Evolutionary conservation across 2,888 invertebrate genomes (phyloP), one percentile per base, ranked within the genome.

Genomic region (Patella ulyssiponensis): DNA sequence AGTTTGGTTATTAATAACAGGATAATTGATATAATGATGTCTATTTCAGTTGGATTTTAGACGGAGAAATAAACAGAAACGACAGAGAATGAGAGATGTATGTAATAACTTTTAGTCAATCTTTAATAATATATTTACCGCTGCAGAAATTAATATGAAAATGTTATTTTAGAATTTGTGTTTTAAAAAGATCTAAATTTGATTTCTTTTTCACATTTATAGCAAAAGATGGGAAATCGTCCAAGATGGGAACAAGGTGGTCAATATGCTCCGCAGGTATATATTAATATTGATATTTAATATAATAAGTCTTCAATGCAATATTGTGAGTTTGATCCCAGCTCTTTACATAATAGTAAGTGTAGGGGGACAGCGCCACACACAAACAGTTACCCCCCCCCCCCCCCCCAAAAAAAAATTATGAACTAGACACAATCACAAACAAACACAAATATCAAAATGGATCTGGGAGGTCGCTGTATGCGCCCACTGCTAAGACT

Each of bases 191-290:
- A 64, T n/a, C 56, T 17, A 56, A 15, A 56, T 56, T 56, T 56
- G 56, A 56, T n/a, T 20, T 23, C 58, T 53, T 51, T 53, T 72
- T 71, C 74, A 33, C 76, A n/a, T 70, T 76, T 79, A 17, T 78
- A 86, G 85, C 81, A 83, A 77, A 79, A 79, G 54, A 72, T 70
- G 53, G 78, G 71, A 27, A 83, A 86, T 77, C 85, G 88, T 89
- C 95, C 96, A 5, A 94, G 95, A 88, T 96, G 95, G 92, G 93
- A 93, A 20, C 93, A 95, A 73, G 93, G 95, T 64, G 95, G 96
- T 78, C 96, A 96, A 91, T 97, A 96, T 91, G 95, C 95, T 0
- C 96, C 97, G 0, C 93, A 91, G 90, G 95, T 95, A 89, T 92
- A 92, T 73, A 53, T 14, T 95, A 14, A 95, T 75, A 27, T 52